Evolutionary conservation across 2,888 invertebrate genomes (phyloP), one percentile per base, ranked within the genome.

Genomic region (Matsumyia berberina): DNA sequence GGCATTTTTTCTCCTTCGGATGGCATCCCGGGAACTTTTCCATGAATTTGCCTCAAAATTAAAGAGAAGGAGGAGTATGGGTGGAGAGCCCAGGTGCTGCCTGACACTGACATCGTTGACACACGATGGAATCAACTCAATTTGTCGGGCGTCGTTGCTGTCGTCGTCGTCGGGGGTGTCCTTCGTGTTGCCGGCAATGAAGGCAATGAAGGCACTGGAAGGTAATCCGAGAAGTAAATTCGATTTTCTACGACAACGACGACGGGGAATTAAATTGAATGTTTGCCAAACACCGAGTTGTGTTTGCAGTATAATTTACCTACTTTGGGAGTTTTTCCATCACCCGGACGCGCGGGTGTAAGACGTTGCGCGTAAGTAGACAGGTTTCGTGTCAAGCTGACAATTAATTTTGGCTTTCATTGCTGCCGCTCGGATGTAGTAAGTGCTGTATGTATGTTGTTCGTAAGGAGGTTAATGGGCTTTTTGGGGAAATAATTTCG

Each of bases 171-270:
- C 17, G 12, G 24, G 15, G 4, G 37, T 29, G 19, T 2, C 1
- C 7, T 6, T 11, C n/a, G 24, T 9, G 12, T 35, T 35, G 53
- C 1, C 37, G 64, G 37, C 33, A n/a, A n/a, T n/a, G n/a, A n/a
- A n/a, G 51, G 17, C 29, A 51, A 37, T 19, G 37, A 31, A 31
- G 24, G 37, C 37, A 19, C 15, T 64, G 69, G 15, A 58, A 76
- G 69, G 69, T 64, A 66, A 72, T 79, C 72, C 60, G 37, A 33
- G 70, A 64, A 51, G 31, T 55, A 73, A 78, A 83, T 78, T 78
- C 72, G 67, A 83, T 83, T 83, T 83, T 55, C 55, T 57, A 60
- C 69, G 15, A 51, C 35, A 29, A 31, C 17, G 53, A 6, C 1
- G 12, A 5, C 3, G n/a, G 53, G 35, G 46, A 60, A 49, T 72